Evolutionary conservation across 2,888 invertebrate genomes (phyloP), one percentile per base, ranked within the genome.

Genomic region (Noctua pronuba): DNA sequence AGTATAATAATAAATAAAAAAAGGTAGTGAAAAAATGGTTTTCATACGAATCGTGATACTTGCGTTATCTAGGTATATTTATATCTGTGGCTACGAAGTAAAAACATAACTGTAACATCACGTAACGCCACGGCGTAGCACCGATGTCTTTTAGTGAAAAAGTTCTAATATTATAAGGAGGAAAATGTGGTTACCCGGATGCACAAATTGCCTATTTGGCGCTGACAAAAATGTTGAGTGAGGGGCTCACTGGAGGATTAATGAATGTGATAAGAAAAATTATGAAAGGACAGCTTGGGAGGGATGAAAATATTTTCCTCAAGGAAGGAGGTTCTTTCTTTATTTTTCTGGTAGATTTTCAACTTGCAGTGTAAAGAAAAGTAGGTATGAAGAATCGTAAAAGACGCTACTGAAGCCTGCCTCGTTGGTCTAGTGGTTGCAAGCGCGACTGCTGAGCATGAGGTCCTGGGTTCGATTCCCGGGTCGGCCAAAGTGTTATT

Each of bases 261-360:
- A 75, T 86, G 72, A 73, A 70, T 66, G 55, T 66, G 83, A 83
- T 83, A 83, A 83, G 82, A 85, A 71, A 83, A 74, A 76, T 66
- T 82, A 77, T 72, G 74, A 75, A 77, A 73, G 44, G 72, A 67
- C 62, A 74, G 75, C 75, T 73, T 38, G 66, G 60, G 46, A 68
- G 49, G 41, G 28, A 66, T 70, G 58, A 70, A 24, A 70, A 83
- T 64, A 73, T 85, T 75, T 81, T 49, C 82, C 55, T 64, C 10
- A 16, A 44, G 35, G 41, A 49, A 31, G 38, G 41, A 44, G 16
- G 35, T 16, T 52, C 28, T 66, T 62, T 46, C 16, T 65, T 55
- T 24, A 49, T 82, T 68, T 82, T 82, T 49, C 5, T 24, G 5
- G 38, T 38, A 31, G 24, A 66, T 52, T 82, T 52, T 58, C 0